These are phyloP conservation scores for Polyommatus iphigenia DNA, from an alignment of 2,888 invertebrate species.

Conservation along the genomic window DNA sequence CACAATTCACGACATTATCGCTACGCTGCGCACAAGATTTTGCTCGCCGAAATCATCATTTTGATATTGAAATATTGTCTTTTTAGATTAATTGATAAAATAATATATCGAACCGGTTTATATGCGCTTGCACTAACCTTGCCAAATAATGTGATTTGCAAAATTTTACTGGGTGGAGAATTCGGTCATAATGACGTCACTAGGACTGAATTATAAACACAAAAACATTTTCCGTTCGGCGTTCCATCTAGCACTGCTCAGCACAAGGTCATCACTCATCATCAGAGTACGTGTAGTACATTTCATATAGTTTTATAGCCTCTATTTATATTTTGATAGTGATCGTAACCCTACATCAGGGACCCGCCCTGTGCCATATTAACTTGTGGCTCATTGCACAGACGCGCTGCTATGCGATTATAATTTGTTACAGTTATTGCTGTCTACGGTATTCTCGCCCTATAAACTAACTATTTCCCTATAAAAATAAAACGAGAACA, in stretches of 20 bases:
- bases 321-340: conserved; percentile 67
- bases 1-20: conserved; percentile 61
- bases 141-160: conserved; percentile 47
- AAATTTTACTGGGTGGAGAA: conserved; percentile 55
- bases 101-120: conserved; percentile 18
- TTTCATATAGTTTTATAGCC: conserved; percentile 61
- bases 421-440: conserved; percentile 34
- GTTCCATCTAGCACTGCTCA: conserved; percentile 65
- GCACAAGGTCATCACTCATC: conserved; percentile 69
- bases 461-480: conserved; percentile 10
- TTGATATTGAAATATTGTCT: conserved; percentile 17
- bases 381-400: conserved; percentile 41
- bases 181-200: conserved; percentile 74
- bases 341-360: conserved; percentile 51
- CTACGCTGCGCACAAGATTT: conserved; percentile 57
- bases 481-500: conserved; percentile 9
- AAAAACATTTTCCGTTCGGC: conserved; percentile 57
- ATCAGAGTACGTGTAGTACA: conserved; percentile 63
- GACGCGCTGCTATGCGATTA: conserved; percentile 43
- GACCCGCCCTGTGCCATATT: conserved; percentile 60
- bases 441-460: conserved; percentile 32
- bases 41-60: conserved; percentile 47
- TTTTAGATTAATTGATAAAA: background rate
- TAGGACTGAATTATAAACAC: conserved; percentile 73
- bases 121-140: conserved; percentile 20